Evolutionary conservation across 2,888 invertebrate genomes (phyloP).

Genomic region (Apotomis capreana): DNA sequence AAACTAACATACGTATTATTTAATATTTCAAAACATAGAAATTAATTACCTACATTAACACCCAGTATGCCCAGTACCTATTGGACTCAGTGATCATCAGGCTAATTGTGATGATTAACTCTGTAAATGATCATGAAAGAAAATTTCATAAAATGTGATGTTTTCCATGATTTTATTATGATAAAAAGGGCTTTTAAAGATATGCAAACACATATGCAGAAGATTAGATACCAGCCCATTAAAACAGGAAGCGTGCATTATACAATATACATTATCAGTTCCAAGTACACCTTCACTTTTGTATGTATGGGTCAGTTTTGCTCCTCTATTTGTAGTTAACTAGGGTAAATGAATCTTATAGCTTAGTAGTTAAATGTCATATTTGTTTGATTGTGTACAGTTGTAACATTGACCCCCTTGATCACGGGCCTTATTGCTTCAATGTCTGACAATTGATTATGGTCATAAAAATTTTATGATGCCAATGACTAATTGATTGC

Average conservation of each 20-base stretch:
- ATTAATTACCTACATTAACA: too few species aligned
- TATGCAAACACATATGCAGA: constrained; percentile 1
- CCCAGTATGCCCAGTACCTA: too few species aligned
- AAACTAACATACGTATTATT: too few species aligned
- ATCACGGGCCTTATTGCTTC: constrained; percentile 52
- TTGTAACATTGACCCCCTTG: constrained; percentile 56
- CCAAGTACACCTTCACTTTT: constrained; percentile 17
- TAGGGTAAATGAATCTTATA: constrained; percentile 15
- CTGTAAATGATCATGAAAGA: too few species aligned
- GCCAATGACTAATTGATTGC: constrained; percentile 41
- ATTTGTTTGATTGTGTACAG: constrained; percentile 24
- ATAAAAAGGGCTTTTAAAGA: constrained; percentile 13
- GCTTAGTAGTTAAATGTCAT: constrained; percentile 21
- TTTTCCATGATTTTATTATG: neutral
- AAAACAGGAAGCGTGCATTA: constrained; percentile 34
- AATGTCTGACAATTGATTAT: constrained; percentile 53
- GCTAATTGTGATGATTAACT: too few species aligned
- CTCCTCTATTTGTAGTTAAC: constrained; percentile 11
- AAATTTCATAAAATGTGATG: too few species aligned
- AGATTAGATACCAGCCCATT: constrained; percentile 18
- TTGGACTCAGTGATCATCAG: too few species aligned
- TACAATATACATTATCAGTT: constrained; percentile 34
- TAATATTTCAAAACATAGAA: too few species aligned
- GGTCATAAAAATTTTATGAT: constrained; percentile 47
- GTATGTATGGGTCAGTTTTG: constrained; percentile 4